phyloP scores from a whole-genome alignment of 2,797 vertebrate genomes.

The Gymnoscopelus braueri region DNA sequence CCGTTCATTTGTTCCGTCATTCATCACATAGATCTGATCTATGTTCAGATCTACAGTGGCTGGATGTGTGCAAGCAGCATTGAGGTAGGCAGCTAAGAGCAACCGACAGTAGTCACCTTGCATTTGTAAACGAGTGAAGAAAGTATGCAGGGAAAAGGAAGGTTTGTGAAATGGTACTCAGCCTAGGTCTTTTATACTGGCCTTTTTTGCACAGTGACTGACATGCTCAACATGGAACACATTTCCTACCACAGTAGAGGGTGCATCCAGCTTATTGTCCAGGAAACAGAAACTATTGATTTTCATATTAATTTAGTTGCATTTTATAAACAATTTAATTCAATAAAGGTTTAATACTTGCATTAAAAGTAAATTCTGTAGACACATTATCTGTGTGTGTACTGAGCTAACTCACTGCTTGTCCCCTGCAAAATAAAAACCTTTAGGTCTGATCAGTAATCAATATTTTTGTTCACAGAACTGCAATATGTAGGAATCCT shows the following conservation, averaged over 20 bases:
- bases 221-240: slow-evolving; percentile 49
- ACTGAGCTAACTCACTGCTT: too few relatives aligned
- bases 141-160: slow-evolving; percentile 14
- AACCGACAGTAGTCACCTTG: not conserved
- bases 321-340: too few relatives aligned
- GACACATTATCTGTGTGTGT: too few relatives aligned
- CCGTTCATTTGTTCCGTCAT: slow-evolving; percentile 16
- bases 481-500: too few relatives aligned
- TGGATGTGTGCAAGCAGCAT: slow-evolving; percentile 22
- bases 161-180: slow-evolving; percentile 16
- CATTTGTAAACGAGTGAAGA: slow-evolving; percentile 15
- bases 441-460: too few relatives aligned
- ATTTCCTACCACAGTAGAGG: slow-evolving; percentile 31
- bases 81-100: slow-evolving; percentile 26
- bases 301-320: not conserved
- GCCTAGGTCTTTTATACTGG: slow-evolving; percentile 34
- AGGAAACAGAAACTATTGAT: slow-evolving; percentile 13
- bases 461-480: too few relatives aligned
- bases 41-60: slow-evolving; percentile 17
- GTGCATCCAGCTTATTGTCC: slow-evolving; percentile 19
- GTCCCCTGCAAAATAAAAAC: too few relatives aligned
- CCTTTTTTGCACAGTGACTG: slow-evolving; percentile 20
- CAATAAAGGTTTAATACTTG: too few relatives aligned
- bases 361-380: too few relatives aligned
- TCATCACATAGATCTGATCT: not conserved